A percentile compares a stretch with the other conserved stretches of the same genome.
phyloP scores from a whole-genome alignment of 2,797 vertebrate species.

The Falco columbarius region DNA sequence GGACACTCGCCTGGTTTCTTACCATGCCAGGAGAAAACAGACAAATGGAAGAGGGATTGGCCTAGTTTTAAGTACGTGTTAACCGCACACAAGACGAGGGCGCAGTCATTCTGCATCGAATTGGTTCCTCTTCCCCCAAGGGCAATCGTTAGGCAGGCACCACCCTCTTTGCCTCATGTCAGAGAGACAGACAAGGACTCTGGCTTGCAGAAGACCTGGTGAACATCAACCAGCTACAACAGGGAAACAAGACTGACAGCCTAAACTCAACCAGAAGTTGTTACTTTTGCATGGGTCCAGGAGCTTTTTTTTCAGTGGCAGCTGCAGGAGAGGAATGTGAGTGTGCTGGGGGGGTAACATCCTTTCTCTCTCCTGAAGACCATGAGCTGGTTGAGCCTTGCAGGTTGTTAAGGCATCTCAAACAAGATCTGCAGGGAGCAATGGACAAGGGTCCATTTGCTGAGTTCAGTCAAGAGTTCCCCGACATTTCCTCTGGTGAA shows the following conservation, averaged over 20 bases:
- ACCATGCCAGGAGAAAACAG: not conserved
- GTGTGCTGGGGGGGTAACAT: not conserved
- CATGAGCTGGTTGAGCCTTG: fast-evolving
- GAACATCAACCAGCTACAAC: not conserved
- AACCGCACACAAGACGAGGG: not conserved
- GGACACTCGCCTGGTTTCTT: not conserved
- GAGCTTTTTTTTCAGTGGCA: not conserved
- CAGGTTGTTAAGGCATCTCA: not conserved
- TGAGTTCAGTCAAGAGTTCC: not conserved
- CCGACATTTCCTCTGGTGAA: not conserved
- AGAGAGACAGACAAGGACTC: not conserved
- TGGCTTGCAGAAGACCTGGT: not conserved
- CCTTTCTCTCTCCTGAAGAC: not conserved
- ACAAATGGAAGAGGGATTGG: not conserved
- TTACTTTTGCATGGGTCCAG: not conserved
- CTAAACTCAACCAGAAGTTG: not conserved
- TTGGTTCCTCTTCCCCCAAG: not conserved
- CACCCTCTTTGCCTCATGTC: not conserved
- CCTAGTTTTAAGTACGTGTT: not conserved
- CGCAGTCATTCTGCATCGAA: not conserved
- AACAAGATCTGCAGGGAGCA: not conserved
- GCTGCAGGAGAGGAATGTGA: not conserved
- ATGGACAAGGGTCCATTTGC: not conserved
- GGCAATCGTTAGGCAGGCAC: not conserved
- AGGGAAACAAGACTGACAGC: not conserved